Evolutionary conservation across 2,113 vertebrate genomes (phyloP).

Genomic region (Lichenostomus cassidix): DNA sequence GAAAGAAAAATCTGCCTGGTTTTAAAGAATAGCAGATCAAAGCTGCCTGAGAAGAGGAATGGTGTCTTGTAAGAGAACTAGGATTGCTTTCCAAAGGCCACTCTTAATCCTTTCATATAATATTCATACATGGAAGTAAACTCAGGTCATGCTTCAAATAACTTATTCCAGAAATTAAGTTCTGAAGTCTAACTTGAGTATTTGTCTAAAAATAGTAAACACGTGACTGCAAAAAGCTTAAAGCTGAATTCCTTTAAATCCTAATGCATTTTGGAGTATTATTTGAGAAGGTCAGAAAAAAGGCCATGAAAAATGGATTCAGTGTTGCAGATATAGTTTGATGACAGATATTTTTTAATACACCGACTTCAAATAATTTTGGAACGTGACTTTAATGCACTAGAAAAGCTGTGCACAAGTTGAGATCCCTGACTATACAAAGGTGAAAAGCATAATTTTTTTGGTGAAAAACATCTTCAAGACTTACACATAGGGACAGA

Average conservation of each 20-base stretch:
- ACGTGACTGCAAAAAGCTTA: background rate
- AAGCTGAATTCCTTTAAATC: background rate
- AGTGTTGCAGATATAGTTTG: background rate
- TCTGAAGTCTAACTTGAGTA: background rate
- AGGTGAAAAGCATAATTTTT: background rate
- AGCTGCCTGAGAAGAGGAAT: background rate
- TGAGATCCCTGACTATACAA: background rate
- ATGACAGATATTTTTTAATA: background rate
- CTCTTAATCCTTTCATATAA: constrained; percentile 50
- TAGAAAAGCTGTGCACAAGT: background rate
- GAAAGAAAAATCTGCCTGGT: background rate
- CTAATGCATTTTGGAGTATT: background rate
- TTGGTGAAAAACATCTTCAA: background rate
- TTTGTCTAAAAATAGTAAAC: constrained; percentile 33
- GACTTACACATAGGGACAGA: background rate
- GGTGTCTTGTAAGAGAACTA: background rate
- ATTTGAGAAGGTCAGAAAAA: background rate
- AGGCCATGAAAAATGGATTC: background rate
- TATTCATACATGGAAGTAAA: constrained; percentile 53
- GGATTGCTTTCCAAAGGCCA: constrained; percentile 39
- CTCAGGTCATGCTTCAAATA: constrained; percentile 23
- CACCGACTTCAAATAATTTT: background rate
- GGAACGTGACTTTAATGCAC: background rate
- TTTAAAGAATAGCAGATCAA: constrained; percentile 46
- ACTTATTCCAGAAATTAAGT: constrained; percentile 33